Conservation (phyloP, 2,888 invertebrate species). For the Megamerina dolium region DNA sequence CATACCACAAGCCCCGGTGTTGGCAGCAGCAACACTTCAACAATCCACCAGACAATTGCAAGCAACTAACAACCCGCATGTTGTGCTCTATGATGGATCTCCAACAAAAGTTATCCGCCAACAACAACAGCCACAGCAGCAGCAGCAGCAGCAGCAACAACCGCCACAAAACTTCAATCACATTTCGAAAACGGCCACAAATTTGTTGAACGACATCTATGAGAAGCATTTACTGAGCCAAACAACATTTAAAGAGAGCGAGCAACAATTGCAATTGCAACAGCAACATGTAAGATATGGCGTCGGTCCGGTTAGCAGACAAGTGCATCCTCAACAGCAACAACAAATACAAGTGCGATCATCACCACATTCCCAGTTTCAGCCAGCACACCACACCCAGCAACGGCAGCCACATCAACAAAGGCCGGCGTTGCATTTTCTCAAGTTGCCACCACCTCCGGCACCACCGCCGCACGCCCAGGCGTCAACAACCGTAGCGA, state of each 20-base stretch:
- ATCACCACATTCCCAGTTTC: no score
- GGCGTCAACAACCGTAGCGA: constrained; percentile 6
- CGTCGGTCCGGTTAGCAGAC: constrained; percentile 7
- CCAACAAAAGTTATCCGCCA: constrained; percentile 19
- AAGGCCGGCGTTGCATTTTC: constrained; percentile 22
- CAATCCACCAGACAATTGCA: constrained; percentile 1
- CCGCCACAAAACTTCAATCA: constrained; percentile 37
- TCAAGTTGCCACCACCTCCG: constrained; percentile 25
- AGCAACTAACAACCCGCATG: constrained; percentile 1
- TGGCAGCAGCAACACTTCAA: constrained; percentile 19
- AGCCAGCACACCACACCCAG: not conserved
- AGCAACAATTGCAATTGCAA: constrained; percentile 11
- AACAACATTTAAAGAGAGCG: constrained; percentile 31
- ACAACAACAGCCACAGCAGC: constrained; percentile 23
- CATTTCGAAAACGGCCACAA: constrained; percentile 40
- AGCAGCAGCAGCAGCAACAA: constrained; percentile 16
- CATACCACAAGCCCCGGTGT: constrained; percentile 23
- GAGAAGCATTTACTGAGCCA: constrained; percentile 42
- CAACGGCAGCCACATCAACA: constrained; percentile 13
- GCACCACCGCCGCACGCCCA: constrained; percentile 16
- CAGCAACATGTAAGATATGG: constrained; percentile 8
- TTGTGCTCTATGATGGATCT: constrained; percentile 17
- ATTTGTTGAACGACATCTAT: constrained; percentile 41
- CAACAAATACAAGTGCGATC: not conserved
- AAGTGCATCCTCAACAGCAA: constrained; percentile 6